A percentile compares a stretch with the other conserved stretches of the same genome.
phyloP scores from a whole-genome alignment of 2,797 vertebrate species.

The Rhinogobio ventralis region DNA sequence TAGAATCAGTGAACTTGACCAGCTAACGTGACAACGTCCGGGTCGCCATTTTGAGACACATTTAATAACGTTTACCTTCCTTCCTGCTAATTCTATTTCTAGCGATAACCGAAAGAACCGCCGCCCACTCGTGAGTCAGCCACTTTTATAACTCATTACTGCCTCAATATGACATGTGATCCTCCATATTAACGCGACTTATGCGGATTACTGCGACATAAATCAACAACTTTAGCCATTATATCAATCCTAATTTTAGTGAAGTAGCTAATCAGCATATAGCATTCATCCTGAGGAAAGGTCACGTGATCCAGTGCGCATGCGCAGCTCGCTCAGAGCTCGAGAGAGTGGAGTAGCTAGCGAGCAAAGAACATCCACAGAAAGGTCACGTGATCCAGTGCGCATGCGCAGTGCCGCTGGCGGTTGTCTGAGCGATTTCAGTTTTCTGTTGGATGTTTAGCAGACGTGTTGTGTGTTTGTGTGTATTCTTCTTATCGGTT shows the following conservation, averaged over 20 bases:
- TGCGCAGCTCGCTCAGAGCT: neutral
- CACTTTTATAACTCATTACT: neutral
- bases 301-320: neutral
- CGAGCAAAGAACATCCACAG: neutral
- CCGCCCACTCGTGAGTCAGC: neutral
- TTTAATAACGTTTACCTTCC: neutral
- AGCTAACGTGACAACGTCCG: neutral
- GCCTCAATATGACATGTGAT: neutral
- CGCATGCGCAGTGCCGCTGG: neutral
- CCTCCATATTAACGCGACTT: neutral
- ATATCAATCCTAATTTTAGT: neutral
- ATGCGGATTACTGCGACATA: too few species aligned
- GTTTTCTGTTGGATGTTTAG: neutral
- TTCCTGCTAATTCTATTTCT: neutral
- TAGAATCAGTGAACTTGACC: neutral
- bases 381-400: neutral
- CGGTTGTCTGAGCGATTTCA: neutral
- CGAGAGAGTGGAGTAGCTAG: neutral
- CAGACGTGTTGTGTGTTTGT: neutral
- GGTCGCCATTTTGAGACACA: fast-evolving
- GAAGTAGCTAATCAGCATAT: neutral
- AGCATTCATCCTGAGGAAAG: neutral
- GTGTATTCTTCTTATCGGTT: neutral
- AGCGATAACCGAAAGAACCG: neutral
- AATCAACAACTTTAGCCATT: neutral